Percentiles rank a stretch among this genome's conserved stretches.
Evolutionary conservation across 2,113 vertebrate species (phyloP).

Genomic region (Psilopogon haemacephalus): DNA sequence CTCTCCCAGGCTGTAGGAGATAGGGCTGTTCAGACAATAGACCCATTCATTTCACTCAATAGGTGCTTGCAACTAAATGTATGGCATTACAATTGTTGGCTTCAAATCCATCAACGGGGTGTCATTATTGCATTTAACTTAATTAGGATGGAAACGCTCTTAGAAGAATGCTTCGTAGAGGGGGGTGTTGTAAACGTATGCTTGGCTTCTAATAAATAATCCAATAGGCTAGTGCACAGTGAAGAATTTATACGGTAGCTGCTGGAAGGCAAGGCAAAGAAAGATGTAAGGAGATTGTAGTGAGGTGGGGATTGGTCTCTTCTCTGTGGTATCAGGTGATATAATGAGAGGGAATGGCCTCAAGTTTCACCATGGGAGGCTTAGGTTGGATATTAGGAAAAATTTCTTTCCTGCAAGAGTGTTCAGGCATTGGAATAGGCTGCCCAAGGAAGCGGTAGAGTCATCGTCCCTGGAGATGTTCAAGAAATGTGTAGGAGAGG

Average conservation of each 20-base stretch:
- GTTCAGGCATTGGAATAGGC: no score
- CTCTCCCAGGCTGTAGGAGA: not conserved
- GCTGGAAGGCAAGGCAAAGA: not conserved
- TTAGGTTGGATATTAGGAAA: no score
- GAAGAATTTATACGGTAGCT: constrained; percentile 22
- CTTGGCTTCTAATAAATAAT: constrained; percentile 60
- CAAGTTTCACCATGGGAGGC: no score
- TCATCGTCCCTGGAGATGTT: no score
- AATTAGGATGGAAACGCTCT: constrained; percentile 61
- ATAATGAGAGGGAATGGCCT: no score
- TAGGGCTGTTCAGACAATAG: constrained; percentile 20
- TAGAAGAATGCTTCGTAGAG: constrained; percentile 45
- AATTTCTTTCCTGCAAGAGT: no score
- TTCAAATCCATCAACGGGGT: constrained; percentile 56
- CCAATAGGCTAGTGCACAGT: constrained; percentile 38
- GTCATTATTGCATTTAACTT: constrained; percentile 69
- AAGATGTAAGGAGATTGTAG: not conserved
- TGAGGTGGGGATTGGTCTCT: no score
- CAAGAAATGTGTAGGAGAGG: no score
- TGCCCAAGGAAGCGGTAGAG: no score
- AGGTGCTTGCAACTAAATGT: constrained; percentile 55
- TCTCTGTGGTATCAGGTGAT: no score
- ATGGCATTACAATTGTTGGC: constrained; percentile 58
- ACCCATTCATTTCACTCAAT: constrained; percentile 44
- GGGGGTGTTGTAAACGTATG: constrained; percentile 31